phyloP scores from a whole-genome alignment of 2,888 invertebrate genomes.

The Muschampia plurimacula region DNA sequence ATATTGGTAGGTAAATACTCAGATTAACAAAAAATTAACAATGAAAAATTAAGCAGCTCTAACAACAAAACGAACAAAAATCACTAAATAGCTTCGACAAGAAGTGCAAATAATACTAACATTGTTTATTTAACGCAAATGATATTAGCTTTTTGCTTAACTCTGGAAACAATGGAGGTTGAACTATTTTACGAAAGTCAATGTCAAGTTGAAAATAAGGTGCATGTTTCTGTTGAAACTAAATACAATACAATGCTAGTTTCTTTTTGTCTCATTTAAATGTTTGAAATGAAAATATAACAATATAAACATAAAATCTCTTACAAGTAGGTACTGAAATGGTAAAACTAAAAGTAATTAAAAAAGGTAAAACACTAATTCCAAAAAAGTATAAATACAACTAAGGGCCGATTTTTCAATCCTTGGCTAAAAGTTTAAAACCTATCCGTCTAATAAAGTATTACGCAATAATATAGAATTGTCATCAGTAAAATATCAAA shows the following conservation, averaged over 20 bases:
- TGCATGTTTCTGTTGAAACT: background rate
- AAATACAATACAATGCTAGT: background rate
- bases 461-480: too few species aligned
- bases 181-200: constrained; percentile 17
- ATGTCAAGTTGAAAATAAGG: constrained; percentile 14
- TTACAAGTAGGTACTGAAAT: too few species aligned
- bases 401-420: too few species aligned
- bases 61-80: background rate
- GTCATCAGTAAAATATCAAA: too few species aligned
- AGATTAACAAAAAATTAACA: background rate
- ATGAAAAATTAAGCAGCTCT: background rate
- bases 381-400: too few species aligned
- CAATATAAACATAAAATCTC: too few species aligned
- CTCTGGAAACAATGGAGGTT: constrained; percentile 18
- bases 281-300: too few species aligned
- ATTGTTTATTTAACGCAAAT: constrained; percentile 13
- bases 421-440: too few species aligned
- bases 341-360: too few species aligned
- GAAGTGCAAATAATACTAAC: constrained; percentile 6
- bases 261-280: too few species aligned
- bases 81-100: background rate
- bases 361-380: too few species aligned
- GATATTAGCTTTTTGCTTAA: constrained; percentile 2
- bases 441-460: too few species aligned
- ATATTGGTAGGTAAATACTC: background rate